phyloP scores from a whole-genome alignment of 2,797 vertebrate species.

The Vireo griseus region DNA sequence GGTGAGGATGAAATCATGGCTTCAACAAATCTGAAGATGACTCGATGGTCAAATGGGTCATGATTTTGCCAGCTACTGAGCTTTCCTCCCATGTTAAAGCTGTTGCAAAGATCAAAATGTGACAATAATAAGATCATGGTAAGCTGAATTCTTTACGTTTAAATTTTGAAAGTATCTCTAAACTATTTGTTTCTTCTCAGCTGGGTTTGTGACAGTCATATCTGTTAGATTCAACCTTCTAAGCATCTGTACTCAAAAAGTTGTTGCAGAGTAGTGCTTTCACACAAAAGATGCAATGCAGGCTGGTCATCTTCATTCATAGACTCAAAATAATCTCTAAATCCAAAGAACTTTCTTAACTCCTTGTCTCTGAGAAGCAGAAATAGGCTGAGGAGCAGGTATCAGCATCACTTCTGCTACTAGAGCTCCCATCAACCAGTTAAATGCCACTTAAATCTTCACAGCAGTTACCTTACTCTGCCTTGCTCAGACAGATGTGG shows the following conservation, averaged over 20 bases:
- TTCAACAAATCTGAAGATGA: not conserved
- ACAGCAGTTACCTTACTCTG: not conserved
- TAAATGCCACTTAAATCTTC: not conserved
- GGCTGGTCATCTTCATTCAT: not conserved
- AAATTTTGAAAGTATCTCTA: not conserved
- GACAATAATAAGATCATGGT: not conserved
- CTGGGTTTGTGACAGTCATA: not conserved
- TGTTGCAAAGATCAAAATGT: not conserved
- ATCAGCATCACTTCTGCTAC: not conserved
- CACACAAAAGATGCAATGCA: not conserved
- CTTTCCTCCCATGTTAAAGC: not conserved
- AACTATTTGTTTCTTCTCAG: not conserved
- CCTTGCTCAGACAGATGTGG: not conserved
- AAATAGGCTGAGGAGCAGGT: not conserved
- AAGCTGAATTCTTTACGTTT: not conserved
- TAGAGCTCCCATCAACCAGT: not conserved
- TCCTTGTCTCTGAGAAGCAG: not conserved
- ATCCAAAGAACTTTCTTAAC: not conserved
- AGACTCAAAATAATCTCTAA: not conserved
- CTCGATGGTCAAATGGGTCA: rapidly evolving
- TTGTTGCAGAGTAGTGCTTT: not conserved
- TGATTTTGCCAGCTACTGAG: not conserved
- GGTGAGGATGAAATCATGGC: not conserved
- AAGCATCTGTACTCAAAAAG: not conserved
- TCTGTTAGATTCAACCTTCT: not conserved